Evolutionary conservation across 2,888 invertebrate species (phyloP), one percentile per base, ranked within the genome.

Genomic region (Scelioninae gen. 2): DNA sequence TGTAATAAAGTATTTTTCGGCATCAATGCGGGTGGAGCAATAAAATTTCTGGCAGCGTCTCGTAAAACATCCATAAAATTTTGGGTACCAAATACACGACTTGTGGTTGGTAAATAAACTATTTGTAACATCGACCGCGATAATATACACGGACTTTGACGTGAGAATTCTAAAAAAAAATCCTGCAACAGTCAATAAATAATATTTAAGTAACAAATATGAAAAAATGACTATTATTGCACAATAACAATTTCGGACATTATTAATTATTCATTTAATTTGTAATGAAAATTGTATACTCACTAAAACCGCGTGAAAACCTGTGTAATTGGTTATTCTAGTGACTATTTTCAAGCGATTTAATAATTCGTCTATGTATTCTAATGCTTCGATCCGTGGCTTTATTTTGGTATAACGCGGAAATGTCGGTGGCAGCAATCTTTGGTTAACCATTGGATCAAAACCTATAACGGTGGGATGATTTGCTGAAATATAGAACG

Each of bases 361-460:
- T n/a, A 96, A 89, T 79, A 97, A 90, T 82, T 93, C 93, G 80
- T 94, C 93, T 82, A 95, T 91, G 85, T 95, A 95, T 76, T 90
- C 89, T 73, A 96, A 85, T 31, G 97, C 95, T 82, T 95, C 95
- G 53, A 89, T 87, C 77, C 92, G 88, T 45, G 92, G 92, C 79
- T 94, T 94, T 81, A 98, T 96, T 87, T 95, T 94, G 0, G 97
- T 96, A 86, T 96, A 97, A 15, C 98, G 91, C 0, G 98, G 98
- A 88, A 98, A 99, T 13, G 98, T 97, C 0, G 98, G 97, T n/a
- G 98, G 98, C 61, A 98, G 88, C 52, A 97, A 89, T 41, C 97
- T 91, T 87, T 97, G 97, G 88, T 98, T 98, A 43, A 97, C 94
- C 86, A 96, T 92, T 2, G 97, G 96, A 83, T 98, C 97, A 87